Conservation (phyloP, 2,888 invertebrate genomes). For the Acanthoscelides obtectus region DNA sequence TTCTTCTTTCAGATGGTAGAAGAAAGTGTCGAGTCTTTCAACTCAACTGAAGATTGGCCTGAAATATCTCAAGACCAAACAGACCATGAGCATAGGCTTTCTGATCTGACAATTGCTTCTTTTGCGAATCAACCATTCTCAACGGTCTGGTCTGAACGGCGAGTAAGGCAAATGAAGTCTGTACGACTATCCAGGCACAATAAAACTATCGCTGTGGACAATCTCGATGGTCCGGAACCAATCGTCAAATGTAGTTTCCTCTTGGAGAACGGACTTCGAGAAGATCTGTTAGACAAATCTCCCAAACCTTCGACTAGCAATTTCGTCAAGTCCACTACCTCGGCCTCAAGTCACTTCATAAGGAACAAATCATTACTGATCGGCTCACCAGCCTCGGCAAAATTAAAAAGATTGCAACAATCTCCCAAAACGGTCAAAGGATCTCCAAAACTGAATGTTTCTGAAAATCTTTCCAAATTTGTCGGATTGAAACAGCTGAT, state of each 20-base stretch:
- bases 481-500: not conserved
- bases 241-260: not conserved
- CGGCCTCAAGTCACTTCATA: not conserved
- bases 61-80: not conserved
- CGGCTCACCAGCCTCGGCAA: not conserved
- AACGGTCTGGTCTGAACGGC: not conserved
- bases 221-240: not conserved
- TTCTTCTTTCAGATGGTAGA: slow-evolving; percentile 2
- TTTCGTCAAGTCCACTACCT: not conserved
- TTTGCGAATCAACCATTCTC: not conserved
- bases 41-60: slow-evolving; percentile 6
- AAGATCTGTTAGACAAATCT: not conserved
- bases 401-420: not conserved
- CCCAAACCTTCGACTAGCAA: not conserved
- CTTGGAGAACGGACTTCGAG: not conserved
- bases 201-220: not conserved
- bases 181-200: not conserved
- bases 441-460: not conserved
- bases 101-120: not conserved
- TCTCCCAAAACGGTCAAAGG: not conserved
- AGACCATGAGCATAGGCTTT: not conserved
- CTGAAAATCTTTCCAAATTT: not conserved
- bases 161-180: not conserved
- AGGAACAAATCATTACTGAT: not conserved
- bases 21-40: slow-evolving; percentile 7